Base-by-base conservation (phyloP, 2,113 vertebrate genomes). In the Entomyzon cyanotis region DNA sequence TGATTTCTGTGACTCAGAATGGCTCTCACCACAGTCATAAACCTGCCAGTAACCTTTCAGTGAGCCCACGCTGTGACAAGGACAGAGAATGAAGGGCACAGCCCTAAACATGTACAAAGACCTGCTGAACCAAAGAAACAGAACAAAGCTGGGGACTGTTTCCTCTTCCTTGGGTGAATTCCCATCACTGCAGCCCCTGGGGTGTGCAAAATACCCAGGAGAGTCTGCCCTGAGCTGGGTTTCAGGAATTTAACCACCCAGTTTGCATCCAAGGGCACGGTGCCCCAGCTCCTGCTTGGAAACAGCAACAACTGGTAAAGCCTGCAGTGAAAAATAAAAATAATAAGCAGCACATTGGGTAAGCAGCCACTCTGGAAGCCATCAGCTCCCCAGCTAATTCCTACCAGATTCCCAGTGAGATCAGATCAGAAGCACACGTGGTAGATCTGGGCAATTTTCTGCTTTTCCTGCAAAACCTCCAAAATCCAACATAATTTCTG, bases 221-320 rank as follows among this genome's bases (percentile, higher is more conserved):
- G 28, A 42, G 55, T 1, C 73, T 58, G 79, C 58, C 75, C 50
- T 79, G 83, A 22, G 56, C 64, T 14, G 52, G 15, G 12, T 60
- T 64, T 44, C 50, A 64, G 93, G 71, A 90, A 73, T 52, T 47
- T 2, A 88, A 47, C 86, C 94, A 68, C 86, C 79, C 93, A 71
- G 35, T 37, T 27, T 60, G 82, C 58, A 82, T 13, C 70, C 79
- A 10, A 63, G 9, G 3, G 78, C 94, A 88, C 2, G 0, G 41
- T 9, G 73, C 53, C 84, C 85, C 58, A n/a, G 65, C 33, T 71
- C 58, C 83, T 47, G 70, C 78, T 77, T 37, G 82, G 12, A 73
- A 95, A 88, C 3, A 62, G 91, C 83, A 56, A 75, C 65, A n/a
- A 64, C 58, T 27, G 79, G 53, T 15, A 1, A 85, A 73, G 71